Evolutionary conservation across 2,797 vertebrate species (phyloP), one percentile per base, ranked within the genome.

Genomic region (Anguilla anguilla): DNA sequence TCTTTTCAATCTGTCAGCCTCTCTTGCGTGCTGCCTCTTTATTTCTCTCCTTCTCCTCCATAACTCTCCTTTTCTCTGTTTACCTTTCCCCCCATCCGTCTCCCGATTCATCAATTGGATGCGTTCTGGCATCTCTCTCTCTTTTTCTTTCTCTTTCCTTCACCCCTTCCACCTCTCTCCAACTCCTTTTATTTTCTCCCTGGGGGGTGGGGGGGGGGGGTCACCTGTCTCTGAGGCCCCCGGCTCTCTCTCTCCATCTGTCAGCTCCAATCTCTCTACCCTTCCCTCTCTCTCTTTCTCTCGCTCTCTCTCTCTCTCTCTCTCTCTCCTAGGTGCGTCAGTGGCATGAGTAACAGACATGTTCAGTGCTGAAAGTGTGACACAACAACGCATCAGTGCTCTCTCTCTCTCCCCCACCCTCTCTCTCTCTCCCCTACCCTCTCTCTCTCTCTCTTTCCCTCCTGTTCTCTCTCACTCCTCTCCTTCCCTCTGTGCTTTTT

Each of bases 211-310:
- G 22, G 19, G 74, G 39, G 84, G 53, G 83, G 85, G 67, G 86
- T 91, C 88, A 87, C 85, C 87, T 87, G 55, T n/a, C 64, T 85
- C 84, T 22, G 46, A 46, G 64, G 35, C 69, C 74, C 10, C 77
- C 55, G 72, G 84, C 51, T 61, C 79, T 82, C n/a, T 85, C 72
- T 89, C 49, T 86, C 85, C 91, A 90, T 92, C 90, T 91, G 89
- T 92, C 90, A 89, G 88, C 79, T 86, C 86, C 87, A 86, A n/a
- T 86, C 86, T 74, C 81, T 83, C 87, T 53, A 59, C 64, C 69
- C 84, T 19, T 64, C 86, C 85, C 84, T 82, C 83, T 88, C 49
- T 87, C 81, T 85, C 64, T 82, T 77, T 87, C 85, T 69, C 64
- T 28, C 79, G 87, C 67, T 72, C 0, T 6, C 86, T 86, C 46